Evolutionary conservation across 2,797 vertebrate species (phyloP).

Genomic region (Acanthurus tractus): DNA sequence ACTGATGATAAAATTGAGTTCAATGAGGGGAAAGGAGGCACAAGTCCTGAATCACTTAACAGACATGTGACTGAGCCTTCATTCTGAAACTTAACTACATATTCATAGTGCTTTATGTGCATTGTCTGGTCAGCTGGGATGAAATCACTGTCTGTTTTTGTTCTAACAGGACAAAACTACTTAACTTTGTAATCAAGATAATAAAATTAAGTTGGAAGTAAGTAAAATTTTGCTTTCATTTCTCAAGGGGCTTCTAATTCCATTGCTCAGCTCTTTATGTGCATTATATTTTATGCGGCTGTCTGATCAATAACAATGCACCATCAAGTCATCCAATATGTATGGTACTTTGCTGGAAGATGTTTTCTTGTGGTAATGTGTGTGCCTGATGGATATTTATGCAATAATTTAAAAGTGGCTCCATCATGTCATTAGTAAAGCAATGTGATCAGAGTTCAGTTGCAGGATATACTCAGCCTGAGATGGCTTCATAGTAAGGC

Average conservation of each 20-base stretch:
- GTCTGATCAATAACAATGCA: conserved; percentile 27
- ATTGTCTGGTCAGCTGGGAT: not conserved
- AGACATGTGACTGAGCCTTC: not conserved
- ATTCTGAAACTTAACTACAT: not conserved
- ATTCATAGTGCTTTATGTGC: not conserved
- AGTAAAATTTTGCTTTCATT: not conserved
- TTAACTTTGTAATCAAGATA: not conserved
- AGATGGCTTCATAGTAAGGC: conserved; percentile 10
- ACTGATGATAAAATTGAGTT: conserved; percentile 1
- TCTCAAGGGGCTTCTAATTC: not conserved
- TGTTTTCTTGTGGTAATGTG: conserved; percentile 18
- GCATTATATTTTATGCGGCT: conserved; percentile 4
- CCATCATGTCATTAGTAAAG: conserved; percentile 27
- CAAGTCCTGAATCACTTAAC: not conserved
- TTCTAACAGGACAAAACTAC: not conserved
- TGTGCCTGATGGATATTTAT: conserved; percentile 4
- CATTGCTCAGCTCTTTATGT: not conserved
- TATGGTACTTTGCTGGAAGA: conserved; percentile 17
- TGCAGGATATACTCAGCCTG: conserved; percentile 1
- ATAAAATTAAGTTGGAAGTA: not conserved
- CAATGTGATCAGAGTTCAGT: conserved; percentile 18
- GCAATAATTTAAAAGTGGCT: conserved; percentile 12
- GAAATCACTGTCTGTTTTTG: not conserved
- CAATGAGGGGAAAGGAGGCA: not conserved
- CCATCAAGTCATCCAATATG: conserved; percentile 4